Evolutionary conservation across 2,113 vertebrate genomes (phyloP), one percentile per base, ranked within the genome.

Genomic region (Labrus mixtus): DNA sequence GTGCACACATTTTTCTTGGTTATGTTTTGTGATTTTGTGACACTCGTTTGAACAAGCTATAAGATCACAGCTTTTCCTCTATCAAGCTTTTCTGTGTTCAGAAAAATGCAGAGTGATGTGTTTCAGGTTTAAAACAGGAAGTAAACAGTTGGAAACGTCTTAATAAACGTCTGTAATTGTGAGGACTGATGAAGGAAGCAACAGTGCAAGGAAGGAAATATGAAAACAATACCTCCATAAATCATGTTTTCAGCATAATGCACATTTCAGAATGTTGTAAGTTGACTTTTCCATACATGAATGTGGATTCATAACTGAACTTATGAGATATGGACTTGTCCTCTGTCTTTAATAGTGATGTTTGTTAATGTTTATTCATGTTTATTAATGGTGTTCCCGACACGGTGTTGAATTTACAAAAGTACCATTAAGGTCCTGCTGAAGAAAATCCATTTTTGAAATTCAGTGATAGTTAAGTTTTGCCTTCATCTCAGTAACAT

Each of bases 121-220:
- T 33, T 33, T 33, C 6, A 33, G 29, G 4, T 4, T 33, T 33
- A 3, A 33, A 33, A 25, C 1, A 3, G 25, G 3, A 25, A 33
- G 29, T 6, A 33, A 33, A 33, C 29, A 6, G 29, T 33, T 33
- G 29, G 29, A 33, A 33, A 33, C 29, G 29, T 33, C 29, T 33
- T 33, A 6, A 6, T n/a, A n/a, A n/a, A n/a, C n/a, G n/a, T n/a
- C 29, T 33, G 29, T 33, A 6, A 33, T 33, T 33, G 1, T 33
- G 29, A 33, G 29, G 29, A 33, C 29, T 33, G 29, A 33, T 33
- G 29, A 33, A 33, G 29, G 29, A 33, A 10, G 10, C 43, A 45
- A 84, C 70, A 73, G 77, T 82, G 10, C 33, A 37, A 71, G 79
- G 65, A 85, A 85, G 79, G 68, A 79, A 77, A 53, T 13, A 6